A percentile compares a stretch with the other conserved stretches of the same genome.
Conservation (phyloP, 2,113 vertebrate species). For the Datnioides undecimradiatus region DNA sequence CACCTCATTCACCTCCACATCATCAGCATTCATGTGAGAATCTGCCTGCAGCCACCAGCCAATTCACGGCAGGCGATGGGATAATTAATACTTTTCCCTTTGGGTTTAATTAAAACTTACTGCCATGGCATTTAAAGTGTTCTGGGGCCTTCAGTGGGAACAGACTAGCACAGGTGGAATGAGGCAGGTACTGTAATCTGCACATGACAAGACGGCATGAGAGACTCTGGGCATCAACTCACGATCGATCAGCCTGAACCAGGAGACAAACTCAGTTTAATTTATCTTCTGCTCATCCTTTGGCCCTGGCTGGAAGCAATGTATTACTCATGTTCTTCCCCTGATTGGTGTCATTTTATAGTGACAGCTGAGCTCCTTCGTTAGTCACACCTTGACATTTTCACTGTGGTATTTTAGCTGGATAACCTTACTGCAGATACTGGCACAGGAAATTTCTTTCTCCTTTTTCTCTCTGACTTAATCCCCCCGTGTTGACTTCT, state of each 20-base stretch:
- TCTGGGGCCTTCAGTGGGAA: constrained; percentile 43
- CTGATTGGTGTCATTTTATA: constrained; percentile 14
- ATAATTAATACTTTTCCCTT: constrained; percentile 83
- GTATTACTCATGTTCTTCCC: constrained; percentile 23
- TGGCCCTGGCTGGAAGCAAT: neutral
- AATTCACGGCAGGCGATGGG: constrained; percentile 67
- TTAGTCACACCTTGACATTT: constrained; percentile 55
- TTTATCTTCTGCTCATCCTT: constrained; percentile 37
- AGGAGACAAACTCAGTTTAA: constrained; percentile 41
- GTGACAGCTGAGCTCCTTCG: constrained; percentile 7
- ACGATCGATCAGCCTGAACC: constrained; percentile 47
- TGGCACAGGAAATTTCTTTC: constrained; percentile 30
- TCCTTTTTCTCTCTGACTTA: constrained; percentile 45
- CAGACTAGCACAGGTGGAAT: constrained; percentile 61
- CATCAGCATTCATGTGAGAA: constrained; percentile 74
- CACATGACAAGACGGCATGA: neutral
- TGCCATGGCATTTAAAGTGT: constrained; percentile 70
- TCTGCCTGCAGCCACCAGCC: constrained; percentile 66
- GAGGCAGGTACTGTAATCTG: constrained; percentile 60
- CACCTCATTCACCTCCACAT: constrained; percentile 55
- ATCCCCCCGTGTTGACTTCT: constrained; percentile 63
- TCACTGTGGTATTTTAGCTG: constrained; percentile 35
- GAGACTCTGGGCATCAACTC: constrained; percentile 12
- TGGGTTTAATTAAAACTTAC: constrained; percentile 85
- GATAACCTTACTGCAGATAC: constrained; percentile 29